Base-by-base conservation (phyloP, 2,888 invertebrate genomes). In the Lathronympha strigana region DNA sequence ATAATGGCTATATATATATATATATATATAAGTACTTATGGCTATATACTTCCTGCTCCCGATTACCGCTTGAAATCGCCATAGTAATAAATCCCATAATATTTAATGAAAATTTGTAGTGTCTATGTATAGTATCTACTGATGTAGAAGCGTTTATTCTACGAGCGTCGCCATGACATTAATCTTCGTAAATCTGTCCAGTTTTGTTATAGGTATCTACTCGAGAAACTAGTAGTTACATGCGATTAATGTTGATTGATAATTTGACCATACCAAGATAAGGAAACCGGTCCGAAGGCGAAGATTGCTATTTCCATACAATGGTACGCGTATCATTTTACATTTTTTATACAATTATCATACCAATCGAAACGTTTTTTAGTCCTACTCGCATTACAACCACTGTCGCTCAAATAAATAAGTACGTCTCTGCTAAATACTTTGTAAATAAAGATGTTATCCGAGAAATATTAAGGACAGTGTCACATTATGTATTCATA, bases 301-400 rank as follows among this genome's bases (percentile, higher is more conserved):
- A 47, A 4, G n/a, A 47, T 47, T 17, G 9, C 13, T 9, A n/a
- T 47, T 23, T 23, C 23, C n/a, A 23, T 21, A 47, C 47, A 47
- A 47, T 23, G 8, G 47, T n/a, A 8, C 6, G 23, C 47, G 23
- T 50, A 50, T 13, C 31, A 11, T 31, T 17, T 50, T 50, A 15
- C 19, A 33, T 6, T 21, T n/a, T 33, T 53, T n/a, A 53, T 33
- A 53, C 19, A 23, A 36, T 33, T 21, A 21, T 31, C 50, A 31
- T 51, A 51, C 33, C 51, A 51, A 19, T 31, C 33, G 51, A 51
- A 33, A 33, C 21, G 25, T n/a, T 51, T 33, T 51, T 51, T 21
- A 33, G 33, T 51, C 51, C 31, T 33, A 33, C 51, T 53, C 53
- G 36, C 33, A 33, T 53, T 53, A 53, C 53, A 21, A 36, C 33